Base-by-base conservation (phyloP, 2,888 invertebrate species). In the Archips crataeganus region DNA sequence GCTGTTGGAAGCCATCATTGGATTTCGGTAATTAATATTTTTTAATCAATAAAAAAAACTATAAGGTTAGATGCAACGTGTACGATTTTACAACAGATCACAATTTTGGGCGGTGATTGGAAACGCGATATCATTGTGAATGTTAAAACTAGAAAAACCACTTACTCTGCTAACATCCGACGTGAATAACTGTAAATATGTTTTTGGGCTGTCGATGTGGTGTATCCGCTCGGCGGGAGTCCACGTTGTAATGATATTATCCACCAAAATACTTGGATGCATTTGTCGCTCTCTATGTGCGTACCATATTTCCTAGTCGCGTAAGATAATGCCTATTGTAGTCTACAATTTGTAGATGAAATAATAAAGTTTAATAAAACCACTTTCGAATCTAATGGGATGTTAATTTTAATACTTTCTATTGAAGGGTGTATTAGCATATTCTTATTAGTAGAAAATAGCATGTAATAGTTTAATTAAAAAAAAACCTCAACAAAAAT, bases 131-230 rank as follows among this genome's bases (percentile, higher is more conserved):
- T 63, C 47, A 47, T 59, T 13, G 39, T 54, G 60, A 64, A 15
- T 67, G 63, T 69, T 49, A 45, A 42, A 74, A 74, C 74, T 74
- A 70, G 74, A 74, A 74, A 70, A 74, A 74, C 74, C 74, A 74
- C 74, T 74, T 61, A 65, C 69, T 32, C 60, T 51, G 65, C 51
- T 65, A 65, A 74, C 74, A 74, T 69, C 65, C 70, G 64, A 65
- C 74, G 59, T 60, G 74, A 69, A 70, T 74, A 74, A 74, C 74
- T 74, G 74, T 74, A 74, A 74, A 74, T 39, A 39, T 64, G 36
- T 51, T 70, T 73, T 74, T 74, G 64, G 74, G 61, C 45, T 13
- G 70, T 15, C 65, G 74, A 70, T 74, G 70, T 74, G 70, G 64
- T 74, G 39, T 65, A 70, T 70, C 36, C 49, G 60, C 45, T 45